Percentiles rank a stretch among this genome's conserved stretches.
Evolutionary conservation across 2,797 vertebrate species (phyloP).

Genomic region (Sphenopsis melanotis): DNA sequence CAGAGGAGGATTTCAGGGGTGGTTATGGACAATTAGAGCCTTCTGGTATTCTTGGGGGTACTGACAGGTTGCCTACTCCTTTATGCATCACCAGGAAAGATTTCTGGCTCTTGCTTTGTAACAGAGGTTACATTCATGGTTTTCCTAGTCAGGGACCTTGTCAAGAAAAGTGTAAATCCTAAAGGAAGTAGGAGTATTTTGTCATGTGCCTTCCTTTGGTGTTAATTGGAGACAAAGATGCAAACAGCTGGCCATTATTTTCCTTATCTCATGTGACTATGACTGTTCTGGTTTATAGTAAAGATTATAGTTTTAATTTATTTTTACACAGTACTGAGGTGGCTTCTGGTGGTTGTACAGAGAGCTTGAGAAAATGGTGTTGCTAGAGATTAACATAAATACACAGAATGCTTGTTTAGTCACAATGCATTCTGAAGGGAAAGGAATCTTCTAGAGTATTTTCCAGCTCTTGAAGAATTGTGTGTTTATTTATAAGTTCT

Average conservation of each 20-base stretch:
- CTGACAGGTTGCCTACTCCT: neutral
- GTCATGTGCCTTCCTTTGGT: neutral
- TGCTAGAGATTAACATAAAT: neutral
- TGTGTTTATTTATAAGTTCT: neutral
- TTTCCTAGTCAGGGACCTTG: neutral
- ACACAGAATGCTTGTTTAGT: neutral
- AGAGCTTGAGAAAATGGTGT: neutral
- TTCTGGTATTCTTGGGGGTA: neutral
- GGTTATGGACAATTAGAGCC: neutral
- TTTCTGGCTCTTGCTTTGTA: neutral
- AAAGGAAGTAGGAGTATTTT: neutral
- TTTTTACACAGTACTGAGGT: neutral
- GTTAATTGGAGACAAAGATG: neutral
- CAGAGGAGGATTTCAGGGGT: neutral
- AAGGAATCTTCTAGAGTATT: neutral
- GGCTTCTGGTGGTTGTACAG: neutral
- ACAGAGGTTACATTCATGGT: rapidly evolving
- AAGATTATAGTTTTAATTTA: neutral
- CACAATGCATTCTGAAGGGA: neutral
- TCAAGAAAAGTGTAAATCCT: neutral
- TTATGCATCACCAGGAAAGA: neutral
- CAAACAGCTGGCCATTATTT: neutral
- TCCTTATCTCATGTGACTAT: neutral
- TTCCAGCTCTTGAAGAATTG: neutral
- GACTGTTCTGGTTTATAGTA: neutral